Base-by-base conservation (phyloP, 2,888 invertebrate species). In the Minunthozetes semirufus region DNA sequence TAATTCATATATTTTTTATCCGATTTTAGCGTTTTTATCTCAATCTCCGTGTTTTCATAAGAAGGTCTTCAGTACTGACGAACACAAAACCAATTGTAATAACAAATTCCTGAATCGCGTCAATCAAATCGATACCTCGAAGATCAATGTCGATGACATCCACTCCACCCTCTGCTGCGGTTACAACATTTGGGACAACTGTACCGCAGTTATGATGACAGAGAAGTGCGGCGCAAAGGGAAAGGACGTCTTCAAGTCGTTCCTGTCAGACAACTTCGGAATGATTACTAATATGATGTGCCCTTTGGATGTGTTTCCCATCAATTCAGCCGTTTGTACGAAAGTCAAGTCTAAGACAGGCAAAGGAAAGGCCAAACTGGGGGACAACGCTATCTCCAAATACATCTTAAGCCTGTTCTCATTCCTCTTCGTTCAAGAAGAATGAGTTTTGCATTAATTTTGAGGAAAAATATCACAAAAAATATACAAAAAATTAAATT, bases 41-140 rank as follows among this genome's bases (percentile, higher is more conserved):
- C 73, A 73, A 33, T 73, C 73, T 8, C 66, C 73, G 11, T 73
- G 73, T 63, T 73, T 73, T 50, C 73, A 73, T 27, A n/a, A 63
- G 66, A 73, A 73, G 63, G 73, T 73, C 15, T 59, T 73, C 48
- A 48, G 66, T 17, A 66, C 73, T 46, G 25, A 56, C 27, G 73
- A 73, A 48, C 66, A 66, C 29, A 73, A 73, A 22, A 1, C 33
- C 13, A 25, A 46, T 1, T 73, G 73, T 25, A 73, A 73, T 42
- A 63, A 63, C 46, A 63, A 63, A 50, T 73, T 73, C 38, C 38
- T 73, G 25, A 6, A n/a, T 13, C 17, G 46, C 5, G 73, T 63
- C 46, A 66, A 66, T 38, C 46, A 73, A 29, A 73, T 73, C 42
- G 73, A 73, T 13, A 66, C 66, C 17, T 17, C 46, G 19, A 63